Evolutionary conservation across 2,797 vertebrate species (phyloP).

Genomic region (Paratrypauchen microcephalus): DNA sequence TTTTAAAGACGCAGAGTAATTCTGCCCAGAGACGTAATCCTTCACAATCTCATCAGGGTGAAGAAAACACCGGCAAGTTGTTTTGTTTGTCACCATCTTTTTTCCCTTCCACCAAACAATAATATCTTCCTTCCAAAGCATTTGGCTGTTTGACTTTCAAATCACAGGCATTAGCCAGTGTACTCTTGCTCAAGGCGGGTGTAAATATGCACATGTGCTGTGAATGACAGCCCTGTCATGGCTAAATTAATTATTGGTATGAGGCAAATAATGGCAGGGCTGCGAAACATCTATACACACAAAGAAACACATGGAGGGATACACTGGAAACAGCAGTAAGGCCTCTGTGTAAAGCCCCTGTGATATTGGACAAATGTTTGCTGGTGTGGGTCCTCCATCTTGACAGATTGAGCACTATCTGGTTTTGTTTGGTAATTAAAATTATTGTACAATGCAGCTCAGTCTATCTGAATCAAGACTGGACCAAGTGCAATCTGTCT

Average conservation of each 20-base stretch:
- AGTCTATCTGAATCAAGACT: constrained; percentile 53
- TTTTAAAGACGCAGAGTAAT: constrained; percentile 80
- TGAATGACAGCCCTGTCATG: constrained; percentile 77
- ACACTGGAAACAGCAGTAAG: constrained; percentile 73
- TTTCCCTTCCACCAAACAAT: constrained; percentile 68
- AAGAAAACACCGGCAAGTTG: constrained; percentile 77
- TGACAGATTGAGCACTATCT: constrained; percentile 71
- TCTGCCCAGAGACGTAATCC: constrained; percentile 78
- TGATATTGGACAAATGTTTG: constrained; percentile 80
- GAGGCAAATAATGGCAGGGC: constrained; percentile 77
- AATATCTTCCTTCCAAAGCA: constrained; percentile 75
- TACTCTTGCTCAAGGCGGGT: constrained; percentile 75
- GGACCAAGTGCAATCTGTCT: constrained; percentile 61
- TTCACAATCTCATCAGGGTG: constrained; percentile 77
- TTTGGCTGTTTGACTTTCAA: constrained; percentile 80
- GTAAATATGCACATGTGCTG: constrained; percentile 79
- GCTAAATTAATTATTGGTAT: constrained; percentile 79
- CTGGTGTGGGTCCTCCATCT: constrained; percentile 68
- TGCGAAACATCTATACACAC: constrained; percentile 76
- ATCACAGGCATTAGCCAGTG: constrained; percentile 77
- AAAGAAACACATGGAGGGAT: constrained; percentile 77
- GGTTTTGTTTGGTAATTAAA: constrained; percentile 77
- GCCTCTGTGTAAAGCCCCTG: constrained; percentile 65
- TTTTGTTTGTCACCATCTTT: constrained; percentile 76
- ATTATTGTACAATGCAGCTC: constrained; percentile 61